These are phyloP conservation scores for Psittacula derbiana DNA, from an alignment of 2,797 vertebrate genomes.

Conservation along the genomic window DNA sequence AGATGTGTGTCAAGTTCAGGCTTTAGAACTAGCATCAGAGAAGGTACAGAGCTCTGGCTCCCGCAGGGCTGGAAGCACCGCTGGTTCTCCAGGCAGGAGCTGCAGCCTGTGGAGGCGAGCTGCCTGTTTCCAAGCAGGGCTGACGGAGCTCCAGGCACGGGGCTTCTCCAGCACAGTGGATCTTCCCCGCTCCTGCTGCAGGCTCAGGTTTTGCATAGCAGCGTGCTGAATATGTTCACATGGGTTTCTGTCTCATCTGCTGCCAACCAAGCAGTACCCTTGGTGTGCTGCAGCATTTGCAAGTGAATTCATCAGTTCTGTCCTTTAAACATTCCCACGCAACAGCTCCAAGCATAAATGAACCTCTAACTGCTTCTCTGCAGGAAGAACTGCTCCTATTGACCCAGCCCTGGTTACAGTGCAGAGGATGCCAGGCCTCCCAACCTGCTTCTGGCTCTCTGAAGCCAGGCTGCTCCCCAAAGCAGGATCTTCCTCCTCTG, in stretches of 20 bases:
- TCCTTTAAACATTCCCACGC: neutral
- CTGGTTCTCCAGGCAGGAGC: neutral
- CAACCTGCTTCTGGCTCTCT: neutral
- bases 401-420: neutral
- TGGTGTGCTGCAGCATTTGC: neutral
- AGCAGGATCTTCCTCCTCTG: neutral
- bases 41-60: neutral
- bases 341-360: neutral
- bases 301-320: neutral
- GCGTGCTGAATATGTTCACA: fast-evolving
- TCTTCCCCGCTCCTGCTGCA: neutral
- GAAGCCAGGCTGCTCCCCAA: neutral
- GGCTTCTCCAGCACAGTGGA: neutral
- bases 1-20: neutral
- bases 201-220: neutral
- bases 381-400: neutral
- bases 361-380: neutral
- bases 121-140: fast-evolving
- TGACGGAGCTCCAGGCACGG: neutral
- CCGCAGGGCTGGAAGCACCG: fast-evolving
- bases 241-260: neutral
- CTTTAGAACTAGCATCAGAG: neutral
- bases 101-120: neutral
- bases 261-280: neutral
- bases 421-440: neutral